Evolutionary conservation across 1,140 invertebrate species (phyloP), one percentile per base, ranked within the genome.

Genomic region (Vanessa atalanta): DNA sequence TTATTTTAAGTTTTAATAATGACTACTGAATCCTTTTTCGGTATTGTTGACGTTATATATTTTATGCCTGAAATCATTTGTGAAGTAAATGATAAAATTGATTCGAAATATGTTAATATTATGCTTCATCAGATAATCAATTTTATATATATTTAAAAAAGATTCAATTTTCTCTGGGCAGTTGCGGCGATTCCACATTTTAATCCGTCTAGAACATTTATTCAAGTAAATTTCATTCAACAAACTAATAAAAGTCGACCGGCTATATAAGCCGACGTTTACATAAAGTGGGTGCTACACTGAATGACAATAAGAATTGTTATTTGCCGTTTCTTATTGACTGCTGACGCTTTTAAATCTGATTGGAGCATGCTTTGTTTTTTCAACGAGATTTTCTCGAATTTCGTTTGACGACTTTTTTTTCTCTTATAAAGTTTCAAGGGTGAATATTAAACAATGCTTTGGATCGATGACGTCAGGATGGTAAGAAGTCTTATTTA

Each of bases 311-410:
- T 88, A 81, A 83, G 84, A 83, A 76, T 79, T 78, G 79, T 79
- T 82, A 84, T 83, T 84, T 82, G 83, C 82, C 75, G 69, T 78
- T 76, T 73, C 79, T 78, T 87, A 86, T 86, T 86, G 85, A 86
- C 85, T 84, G 79, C 77, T 81, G 81, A 79, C 79, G 80, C 81
- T 83, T 83, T 87, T 83, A 80, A 85, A 86, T 83, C 83, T 86
- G 85, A 85, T 86, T 86, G 80, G 78, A 63, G 72, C 76, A 61
- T 79, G 79, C 75, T 80, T 83, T 84, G 79, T 83, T 78, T 81
- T 76, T 77, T 55, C 68, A 78, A 77, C 68, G 68, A 70, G 43
- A 50, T 70, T 63, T 61, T 23, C 8, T 48, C 15, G 51, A 70
- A 61, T 70, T 70, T 61, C 11, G 43, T 15, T 48, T 47, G 12